Evolutionary conservation across 2,888 invertebrate genomes (phyloP), one percentile per base, ranked within the genome.

Genomic region (Parthenolecanium corni): DNA sequence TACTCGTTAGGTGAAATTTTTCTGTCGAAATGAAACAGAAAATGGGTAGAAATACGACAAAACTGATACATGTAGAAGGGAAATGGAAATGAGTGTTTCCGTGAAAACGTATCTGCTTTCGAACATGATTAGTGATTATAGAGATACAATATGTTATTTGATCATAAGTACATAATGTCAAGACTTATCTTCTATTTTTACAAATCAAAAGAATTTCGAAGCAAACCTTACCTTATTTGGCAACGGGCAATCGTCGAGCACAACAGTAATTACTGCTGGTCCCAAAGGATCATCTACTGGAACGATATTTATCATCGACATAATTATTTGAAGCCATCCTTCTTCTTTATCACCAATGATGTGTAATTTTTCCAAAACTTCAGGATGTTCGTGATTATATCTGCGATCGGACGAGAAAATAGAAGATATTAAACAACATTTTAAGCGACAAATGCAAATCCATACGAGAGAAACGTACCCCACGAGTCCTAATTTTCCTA

Each of bases 201-300:
- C n/a, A 31, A 31, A 31, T 31, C 5, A 31, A 31, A 31, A 31
- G 9, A 31, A 31, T 31, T 31, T 31, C n/a, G n/a, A n/a, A n/a
- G n/a, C 31, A 9, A 31, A 31, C 9, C 16, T 64, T 71, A 85
- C 89, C 79, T 83, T 87, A 58, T 91, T 86, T 14, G 94, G 94
- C 66, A 94, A 76, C 14, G 93, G 92, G 71, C 91, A 92, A 72
- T 93, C 93, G 71, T 94, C 93, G 63, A 94, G 78, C 21, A 94
- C 77, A 47, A 94, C 79, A 1, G 88, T 88, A 66, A 94, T 91
- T 42, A 91, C 89, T 18, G 91, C 90, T 1, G 92, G 90, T 0
- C 93, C 93, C 65, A 93, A 79, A 68, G 90, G 84, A 74, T 92
- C 85, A 62, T 84, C 81, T 68, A 86, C 76, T 0, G 93, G 92